Base-by-base conservation (phyloP, 2,888 invertebrate genomes). In the Diplazon laetatorius region DNA sequence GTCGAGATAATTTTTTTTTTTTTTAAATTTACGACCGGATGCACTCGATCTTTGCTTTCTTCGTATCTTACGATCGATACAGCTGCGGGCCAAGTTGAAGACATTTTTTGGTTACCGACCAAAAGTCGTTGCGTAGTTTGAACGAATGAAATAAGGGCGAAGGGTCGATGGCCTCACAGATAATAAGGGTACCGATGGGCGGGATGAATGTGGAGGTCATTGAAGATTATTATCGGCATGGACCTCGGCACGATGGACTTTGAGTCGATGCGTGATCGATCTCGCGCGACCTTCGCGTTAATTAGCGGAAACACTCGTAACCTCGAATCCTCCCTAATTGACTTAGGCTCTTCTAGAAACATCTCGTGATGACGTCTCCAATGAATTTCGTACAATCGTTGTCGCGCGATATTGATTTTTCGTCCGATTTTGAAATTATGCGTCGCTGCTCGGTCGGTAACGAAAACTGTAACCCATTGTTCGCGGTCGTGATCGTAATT, bases 281-380 rank as follows among this genome's bases (percentile, higher is more conserved):
- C 16, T n/a, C 48, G 30, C 22, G 35, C 71, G 71, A 71, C 50
- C 62, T 71, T 71, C 55, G 52, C 18, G 55, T 52, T 50, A 50
- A 44, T 57, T 18, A 30, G 39, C 37, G 2, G 42, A 16, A 42
- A 42, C 14, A 50, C 39, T 39, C 30, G 25, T 10, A 39, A 39
- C 9, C 14, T 39, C 14, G 22, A n/a, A 42, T 5, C 48, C 12
- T 16, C 16, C 16, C 30, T 30, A 14, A 18, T 37, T 48, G 50
- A 42, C 60, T 25, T 71, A 10, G 22, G 16, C 52, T 12, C 22
- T 25, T 50, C 42, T 35, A 39, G 8, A 4, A 25, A 25, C 30
- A 8, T 52, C 0, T 8, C 30, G 8, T 25, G n/a, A 8, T 8
- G n/a, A n/a, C 50, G 14, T n/a, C 35, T 14, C 16, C 25, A 55